Base-by-base conservation (phyloP, 2,113 vertebrate species). In the Redunca redunca region DNA sequence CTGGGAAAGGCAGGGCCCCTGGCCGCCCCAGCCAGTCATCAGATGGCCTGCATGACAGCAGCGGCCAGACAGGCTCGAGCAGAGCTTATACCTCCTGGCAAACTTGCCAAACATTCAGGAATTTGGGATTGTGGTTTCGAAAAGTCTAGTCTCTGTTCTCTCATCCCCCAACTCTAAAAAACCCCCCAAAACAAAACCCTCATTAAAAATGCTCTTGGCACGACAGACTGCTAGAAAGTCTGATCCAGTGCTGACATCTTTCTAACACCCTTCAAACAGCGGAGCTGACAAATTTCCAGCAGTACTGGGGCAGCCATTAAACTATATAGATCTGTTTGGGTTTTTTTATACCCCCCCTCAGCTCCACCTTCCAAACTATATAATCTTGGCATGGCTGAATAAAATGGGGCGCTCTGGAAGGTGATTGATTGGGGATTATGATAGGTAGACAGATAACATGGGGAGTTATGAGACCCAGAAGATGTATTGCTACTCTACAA, bases 1-100 rank as follows among this genome's bases (percentile, higher is more conserved):
- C 90, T 90, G 88, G 77, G 84, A 94, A 85, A 96, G 53, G 84
- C 93, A 84, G 94, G 81, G 60, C 55, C 58, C 85, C 82, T 43
- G 60, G 55, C 2, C 1, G 43, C 36, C 64, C 3, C 50, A 28
- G 33, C 23, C 46, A 77, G 16, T 53, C 86, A 48, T 83, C 52
- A 30, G 36, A 33, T 52, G 88, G 62, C 80, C 57, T n/a, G 28
- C 53, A 64, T 30, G 58, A 62, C 17, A 82, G 74, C 40, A 55
- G 40, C 7, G 33, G 77, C 85, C n/a, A 9, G 36, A 46, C 5
- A 11, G 62, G 90, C 30, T 25, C 19, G 46, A 48, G 9, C 55
- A 52, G 40, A 43, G 62, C 36, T 96, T 53, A 15, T 2, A 62
- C 57, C 33, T 87, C 57, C 71, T 77, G 88, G 74, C 36, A 91